Conservation (phyloP, 1,140 invertebrate species). For the Capitella teleta region DNA sequence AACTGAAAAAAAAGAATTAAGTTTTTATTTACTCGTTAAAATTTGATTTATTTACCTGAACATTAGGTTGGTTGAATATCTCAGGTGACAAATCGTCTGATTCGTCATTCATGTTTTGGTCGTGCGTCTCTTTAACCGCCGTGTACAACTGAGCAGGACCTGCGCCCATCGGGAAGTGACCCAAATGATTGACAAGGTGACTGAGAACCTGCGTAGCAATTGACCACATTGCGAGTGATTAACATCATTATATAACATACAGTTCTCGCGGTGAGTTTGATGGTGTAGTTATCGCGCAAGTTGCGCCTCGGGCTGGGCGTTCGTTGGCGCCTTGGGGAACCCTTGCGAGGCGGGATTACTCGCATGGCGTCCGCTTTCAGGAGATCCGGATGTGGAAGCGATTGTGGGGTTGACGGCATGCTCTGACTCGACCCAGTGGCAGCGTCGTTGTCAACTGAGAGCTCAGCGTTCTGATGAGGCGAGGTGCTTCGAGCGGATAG, state of each 20-base stretch:
- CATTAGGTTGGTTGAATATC: conserved; percentile 75
- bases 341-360: not conserved
- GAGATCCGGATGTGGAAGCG: not conserved
- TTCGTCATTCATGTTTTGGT: conserved; percentile 55
- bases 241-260: too few species aligned
- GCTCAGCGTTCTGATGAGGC: not conserved
- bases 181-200: conserved; percentile 75
- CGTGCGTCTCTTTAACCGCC: conserved; percentile 81
- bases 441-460: conserved; percentile 14
- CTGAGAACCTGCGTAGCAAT: conserved; percentile 24
- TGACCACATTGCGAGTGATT: too few species aligned
- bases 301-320: not conserved
- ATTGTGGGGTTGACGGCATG: conserved; percentile 1
- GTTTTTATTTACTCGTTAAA: conserved; percentile 1
- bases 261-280: conserved; percentile 41
- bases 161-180: conserved; percentile 74
- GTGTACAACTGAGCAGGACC: conserved; percentile 73
- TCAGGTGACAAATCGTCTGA: conserved; percentile 63
- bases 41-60: conserved; percentile 45
- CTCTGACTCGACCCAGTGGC: conserved; percentile 13
- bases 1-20: conserved; percentile 53
- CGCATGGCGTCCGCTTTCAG: not conserved
- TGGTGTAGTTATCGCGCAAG: conserved; percentile 21
- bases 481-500: not conserved
- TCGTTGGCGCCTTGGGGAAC: not conserved